phyloP scores from a whole-genome alignment of 2,113 vertebrate species.

The Albula glossodonta region DNA sequence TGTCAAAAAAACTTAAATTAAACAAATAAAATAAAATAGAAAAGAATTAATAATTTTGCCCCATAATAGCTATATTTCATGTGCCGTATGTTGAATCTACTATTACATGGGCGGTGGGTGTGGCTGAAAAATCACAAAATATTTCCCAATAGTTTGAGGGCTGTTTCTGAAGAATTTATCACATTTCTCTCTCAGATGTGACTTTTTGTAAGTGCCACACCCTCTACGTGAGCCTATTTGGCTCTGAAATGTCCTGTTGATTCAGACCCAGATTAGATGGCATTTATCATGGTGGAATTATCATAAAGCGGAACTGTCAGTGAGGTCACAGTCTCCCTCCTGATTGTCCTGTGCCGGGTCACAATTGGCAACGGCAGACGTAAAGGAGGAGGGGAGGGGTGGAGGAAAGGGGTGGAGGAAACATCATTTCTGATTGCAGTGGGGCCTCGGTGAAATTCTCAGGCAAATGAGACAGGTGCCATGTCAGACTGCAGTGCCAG shows the following conservation, averaged over 20 bases:
- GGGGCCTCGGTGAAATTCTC: not conserved
- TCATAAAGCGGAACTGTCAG: not conserved
- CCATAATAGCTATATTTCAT: not conserved
- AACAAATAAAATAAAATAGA: not conserved
- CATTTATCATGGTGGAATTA: not conserved
- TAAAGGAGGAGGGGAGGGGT: too few relatives aligned
- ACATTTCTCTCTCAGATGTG: not conserved
- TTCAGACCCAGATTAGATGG: not conserved
- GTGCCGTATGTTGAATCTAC: not conserved
- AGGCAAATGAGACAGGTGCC: not conserved
- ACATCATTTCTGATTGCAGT: not conserved
- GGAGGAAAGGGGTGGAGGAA: not conserved
- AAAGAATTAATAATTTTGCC: not conserved
- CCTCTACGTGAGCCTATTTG: not conserved
- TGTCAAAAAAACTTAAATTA: too few relatives aligned
- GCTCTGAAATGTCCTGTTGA: not conserved
- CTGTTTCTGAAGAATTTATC: not conserved
- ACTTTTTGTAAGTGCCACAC: not conserved
- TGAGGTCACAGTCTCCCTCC: not conserved
- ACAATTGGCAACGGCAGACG: not conserved
- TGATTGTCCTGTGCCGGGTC: not conserved
- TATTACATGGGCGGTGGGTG: not conserved
- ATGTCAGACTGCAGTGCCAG: not conserved
- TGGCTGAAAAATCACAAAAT: not conserved
- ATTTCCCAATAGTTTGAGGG: not conserved